These are phyloP conservation scores for Rana temporaria DNA, from an alignment of 2,113 vertebrate species.

Conservation along the genomic window DNA sequence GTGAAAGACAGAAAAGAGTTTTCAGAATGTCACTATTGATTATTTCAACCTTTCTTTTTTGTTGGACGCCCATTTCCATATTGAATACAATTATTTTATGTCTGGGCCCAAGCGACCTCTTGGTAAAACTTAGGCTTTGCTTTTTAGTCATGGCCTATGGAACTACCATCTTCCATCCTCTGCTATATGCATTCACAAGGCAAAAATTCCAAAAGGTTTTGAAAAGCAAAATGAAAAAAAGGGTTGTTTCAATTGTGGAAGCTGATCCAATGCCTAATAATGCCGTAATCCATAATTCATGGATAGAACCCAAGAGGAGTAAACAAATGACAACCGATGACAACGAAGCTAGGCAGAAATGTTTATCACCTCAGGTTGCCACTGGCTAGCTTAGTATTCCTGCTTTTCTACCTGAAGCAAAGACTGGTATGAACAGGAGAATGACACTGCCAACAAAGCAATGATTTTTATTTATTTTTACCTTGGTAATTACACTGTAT, in stretches of 20 bases:
- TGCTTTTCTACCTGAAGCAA: slow-evolving; percentile 50
- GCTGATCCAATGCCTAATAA: slow-evolving; percentile 95
- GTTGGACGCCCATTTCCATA: slow-evolving; percentile 97
- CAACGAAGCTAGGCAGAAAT: slow-evolving; percentile 88
- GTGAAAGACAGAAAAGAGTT: slow-evolving; percentile 95
- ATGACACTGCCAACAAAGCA: slow-evolving; percentile 74
- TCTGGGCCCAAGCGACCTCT: slow-evolving; percentile 89
- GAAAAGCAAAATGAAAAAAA: slow-evolving; percentile 99
- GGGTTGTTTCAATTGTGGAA: slow-evolving; percentile 97
- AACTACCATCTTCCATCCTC: slow-evolving; percentile 96
- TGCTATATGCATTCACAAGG: slow-evolving; percentile 96
- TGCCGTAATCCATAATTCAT: slow-evolving; percentile 96
- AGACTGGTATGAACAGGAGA: slow-evolving; percentile 59
- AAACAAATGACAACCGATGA: slow-evolving; percentile 93
- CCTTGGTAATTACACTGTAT: slow-evolving; percentile 75
- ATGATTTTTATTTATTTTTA: slow-evolving; percentile 68
- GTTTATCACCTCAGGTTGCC: slow-evolving; percentile 87
- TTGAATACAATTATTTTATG: slow-evolving; percentile 96
- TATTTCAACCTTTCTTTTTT: slow-evolving; percentile 97
- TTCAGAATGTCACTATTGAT: slow-evolving; percentile 97
- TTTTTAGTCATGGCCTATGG: slow-evolving; percentile 99
- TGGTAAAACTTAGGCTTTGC: slow-evolving; percentile 92
- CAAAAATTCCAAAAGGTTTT: slow-evolving; percentile 99
- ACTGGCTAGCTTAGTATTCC: slow-evolving; percentile 71
- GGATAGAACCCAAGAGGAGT: slow-evolving; percentile 97